Base-by-base conservation (phyloP, 2,113 vertebrate genomes). In the Lontra canadensis region DNA sequence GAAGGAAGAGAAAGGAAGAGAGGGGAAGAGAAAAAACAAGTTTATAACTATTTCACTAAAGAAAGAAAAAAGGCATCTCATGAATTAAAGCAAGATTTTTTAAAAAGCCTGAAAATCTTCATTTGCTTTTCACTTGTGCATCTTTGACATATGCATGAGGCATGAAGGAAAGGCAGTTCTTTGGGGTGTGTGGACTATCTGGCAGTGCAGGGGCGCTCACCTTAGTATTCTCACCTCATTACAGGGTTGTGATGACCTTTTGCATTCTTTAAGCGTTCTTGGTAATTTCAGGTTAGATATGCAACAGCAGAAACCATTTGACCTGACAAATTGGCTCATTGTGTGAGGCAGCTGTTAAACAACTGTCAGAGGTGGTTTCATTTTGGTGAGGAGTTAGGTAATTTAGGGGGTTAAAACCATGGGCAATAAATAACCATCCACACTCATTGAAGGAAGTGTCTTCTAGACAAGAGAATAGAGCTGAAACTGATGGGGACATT, bases 361-460 rank as follows among this genome's bases (percentile, higher is more conserved):
- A 81, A 29, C 34, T 87, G 29, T 85, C 65, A 55, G 34, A 88
- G 4, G 12, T 71, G 23, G 5, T 74, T 93, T 91, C 59, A 65
- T 81, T 86, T 90, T 39, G 76, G n/a, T 55, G 34, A 95, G 82
- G 36, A 17, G 18, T 94, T 95, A 95, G 96, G 42, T 52, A 84
- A 42, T 71, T 47, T 1, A 12, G 34, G 47, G 73, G 9, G 3
- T 83, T 74, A 79, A 76, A 82, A 34, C 6, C 12, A 42, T 49
- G 55, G 20, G 2, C 29, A 76, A 73, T 92, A 49, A 97, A 79
- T 42, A 88, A 36, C 65, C 25, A 57, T 82, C 49, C 13, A 78
- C 44, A 67, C 2, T 76, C 61, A 74, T 12, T 34, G 18, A 95
- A 63, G 67, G 3, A 79, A 84, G n/a, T 65, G 8, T 52, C 49